phyloP scores from a whole-genome alignment of 1,140 invertebrate genomes.

The Drosophila malerkotliana region DNA sequence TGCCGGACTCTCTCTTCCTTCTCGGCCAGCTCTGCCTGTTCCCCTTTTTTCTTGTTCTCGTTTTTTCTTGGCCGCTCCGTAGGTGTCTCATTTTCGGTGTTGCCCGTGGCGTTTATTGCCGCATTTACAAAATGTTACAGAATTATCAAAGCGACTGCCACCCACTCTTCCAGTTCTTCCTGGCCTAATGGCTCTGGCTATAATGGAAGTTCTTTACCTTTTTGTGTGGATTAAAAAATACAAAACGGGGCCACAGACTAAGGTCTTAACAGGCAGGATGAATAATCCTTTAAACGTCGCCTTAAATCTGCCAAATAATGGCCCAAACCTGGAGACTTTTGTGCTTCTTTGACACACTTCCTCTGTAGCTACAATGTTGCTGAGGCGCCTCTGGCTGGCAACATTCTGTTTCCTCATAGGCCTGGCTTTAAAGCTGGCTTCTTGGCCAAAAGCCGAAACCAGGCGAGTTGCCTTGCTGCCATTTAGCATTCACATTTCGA shows the following conservation, averaged over 20 bases:
- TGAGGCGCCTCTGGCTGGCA: slow-evolving; percentile 5
- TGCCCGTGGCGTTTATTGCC: slow-evolving; percentile 48
- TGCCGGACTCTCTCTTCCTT: background rate
- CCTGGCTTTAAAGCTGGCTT: slow-evolving; percentile 17
- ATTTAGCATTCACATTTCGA: slow-evolving; percentile 15
- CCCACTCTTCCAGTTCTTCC: slow-evolving; percentile 6
- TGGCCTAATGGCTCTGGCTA: too few relatives aligned
- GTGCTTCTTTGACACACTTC: background rate
- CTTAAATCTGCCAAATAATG: background rate
- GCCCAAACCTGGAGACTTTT: background rate
- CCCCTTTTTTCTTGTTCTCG: slow-evolving; percentile 10
- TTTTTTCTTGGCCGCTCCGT: slow-evolving; percentile 43
- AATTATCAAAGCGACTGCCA: slow-evolving; percentile 31
- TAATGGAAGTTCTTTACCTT: slow-evolving; percentile 2
- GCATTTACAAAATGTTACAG: slow-evolving; percentile 54
- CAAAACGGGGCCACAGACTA: background rate
- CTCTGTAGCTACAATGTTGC: slow-evolving; percentile 10
- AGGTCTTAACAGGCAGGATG: too few relatives aligned
- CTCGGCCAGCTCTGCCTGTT: slow-evolving; percentile 17
- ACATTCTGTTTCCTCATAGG: slow-evolving; percentile 25
- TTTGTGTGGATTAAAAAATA: background rate
- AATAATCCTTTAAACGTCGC: too few relatives aligned
- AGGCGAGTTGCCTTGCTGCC: slow-evolving; percentile 42
- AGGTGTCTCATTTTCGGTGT: slow-evolving; percentile 56
- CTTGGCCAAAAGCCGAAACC: slow-evolving; percentile 16